A percentile compares a stretch with the other conserved stretches of the same genome.
Conservation (phyloP, 2,113 vertebrate species). For the Corythaeola cristata region DNA sequence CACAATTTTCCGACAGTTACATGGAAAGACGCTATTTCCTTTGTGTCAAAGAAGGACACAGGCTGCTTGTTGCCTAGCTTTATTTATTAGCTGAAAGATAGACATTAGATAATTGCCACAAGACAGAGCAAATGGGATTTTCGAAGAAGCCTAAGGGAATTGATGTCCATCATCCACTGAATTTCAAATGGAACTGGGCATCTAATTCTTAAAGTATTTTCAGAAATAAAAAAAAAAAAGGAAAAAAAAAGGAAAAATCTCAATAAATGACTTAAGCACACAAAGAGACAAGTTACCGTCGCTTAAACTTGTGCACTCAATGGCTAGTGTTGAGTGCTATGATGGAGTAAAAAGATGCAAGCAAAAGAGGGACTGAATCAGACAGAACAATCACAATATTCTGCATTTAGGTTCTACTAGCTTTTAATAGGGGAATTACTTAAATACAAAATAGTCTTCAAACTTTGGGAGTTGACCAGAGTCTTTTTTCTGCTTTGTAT, state of each 20-base stretch:
- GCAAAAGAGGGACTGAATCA: not conserved
- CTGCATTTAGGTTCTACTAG: not conserved
- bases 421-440: not conserved
- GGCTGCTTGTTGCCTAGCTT: not conserved
- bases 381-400: not conserved
- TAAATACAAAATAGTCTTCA: not conserved
- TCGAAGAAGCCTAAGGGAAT: not conserved
- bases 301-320: not conserved
- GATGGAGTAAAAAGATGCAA: not conserved
- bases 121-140: not conserved
- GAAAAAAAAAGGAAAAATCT: not conserved
- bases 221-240: not conserved
- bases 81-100: not conserved
- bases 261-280: not conserved
- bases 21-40: not conserved
- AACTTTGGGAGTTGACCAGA: not conserved
- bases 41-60: not conserved
- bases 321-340: not conserved
- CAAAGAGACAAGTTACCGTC: not conserved
- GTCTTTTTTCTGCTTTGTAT: not conserved
- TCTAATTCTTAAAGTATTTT: not conserved
- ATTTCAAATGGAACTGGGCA: not conserved
- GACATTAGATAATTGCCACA: not conserved
- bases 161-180: not conserved
- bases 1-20: not conserved